These are phyloP conservation scores for Epinephelus cyanopodus DNA, from an alignment of 2,113 vertebrate genomes.

Conservation along the genomic window DNA sequence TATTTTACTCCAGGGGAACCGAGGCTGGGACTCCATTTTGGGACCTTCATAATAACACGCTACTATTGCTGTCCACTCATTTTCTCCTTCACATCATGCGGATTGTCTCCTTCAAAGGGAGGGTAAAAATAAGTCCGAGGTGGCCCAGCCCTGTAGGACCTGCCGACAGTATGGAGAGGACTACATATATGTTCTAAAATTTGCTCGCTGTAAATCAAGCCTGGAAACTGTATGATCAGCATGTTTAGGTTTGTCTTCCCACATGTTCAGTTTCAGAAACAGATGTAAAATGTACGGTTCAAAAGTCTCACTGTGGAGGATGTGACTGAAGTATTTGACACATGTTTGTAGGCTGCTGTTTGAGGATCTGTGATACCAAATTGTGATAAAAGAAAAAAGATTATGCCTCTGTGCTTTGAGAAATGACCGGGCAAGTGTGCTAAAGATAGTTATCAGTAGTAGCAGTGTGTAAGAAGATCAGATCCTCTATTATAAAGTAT, in stretches of 20 bases:
- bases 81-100: constrained; percentile 55
- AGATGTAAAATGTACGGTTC: not conserved
- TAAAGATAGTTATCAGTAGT: not conserved
- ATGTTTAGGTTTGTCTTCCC: not conserved
- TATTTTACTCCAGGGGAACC: constrained; percentile 75
- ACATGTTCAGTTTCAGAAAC: not conserved
- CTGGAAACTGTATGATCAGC: not conserved
- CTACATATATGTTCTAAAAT: constrained; percentile 14
- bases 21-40: constrained; percentile 64
- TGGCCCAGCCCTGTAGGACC: constrained; percentile 43
- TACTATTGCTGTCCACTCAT: constrained; percentile 64
- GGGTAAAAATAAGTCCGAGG: constrained; percentile 69
- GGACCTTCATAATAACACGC: constrained; percentile 80
- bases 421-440: not conserved
- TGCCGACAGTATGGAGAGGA: constrained; percentile 5
- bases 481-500: not conserved
- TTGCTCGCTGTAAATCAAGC: constrained; percentile 26
- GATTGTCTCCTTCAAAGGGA: constrained; percentile 71
- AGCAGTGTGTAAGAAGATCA: not conserved
- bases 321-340: not conserved
- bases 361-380: not conserved
- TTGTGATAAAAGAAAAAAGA: not conserved
- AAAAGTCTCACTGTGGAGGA: not conserved
- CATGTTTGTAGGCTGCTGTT: not conserved
- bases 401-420: not conserved